Percentiles rank a stretch among this genome's conserved stretches.
These are phyloP conservation scores for Alethe castanea DNA, from an alignment of 2,113 vertebrate genomes.

Conservation along the genomic window DNA sequence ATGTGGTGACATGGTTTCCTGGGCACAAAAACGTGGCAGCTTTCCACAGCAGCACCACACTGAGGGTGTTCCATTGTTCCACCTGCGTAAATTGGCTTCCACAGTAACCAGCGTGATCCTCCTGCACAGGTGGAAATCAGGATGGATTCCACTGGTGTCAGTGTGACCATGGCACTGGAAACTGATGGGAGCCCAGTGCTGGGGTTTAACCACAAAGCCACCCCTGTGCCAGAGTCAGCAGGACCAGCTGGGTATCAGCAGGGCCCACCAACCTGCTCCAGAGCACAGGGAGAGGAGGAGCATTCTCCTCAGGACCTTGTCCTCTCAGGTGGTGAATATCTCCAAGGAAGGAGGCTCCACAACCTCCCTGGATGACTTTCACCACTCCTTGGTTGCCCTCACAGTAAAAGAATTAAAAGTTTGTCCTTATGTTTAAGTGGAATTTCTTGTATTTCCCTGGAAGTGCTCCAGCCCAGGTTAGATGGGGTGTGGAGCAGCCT, in stretches of 20 bases:
- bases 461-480: not conserved
- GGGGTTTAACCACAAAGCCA: rapidly evolving
- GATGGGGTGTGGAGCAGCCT: not conserved
- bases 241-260: rapidly evolving
- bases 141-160: not conserved
- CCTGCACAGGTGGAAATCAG: not conserved
- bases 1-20: not conserved
- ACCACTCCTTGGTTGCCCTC: not conserved
- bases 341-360: not conserved
- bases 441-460: not conserved
- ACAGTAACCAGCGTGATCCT: not conserved
- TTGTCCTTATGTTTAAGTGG: not conserved
- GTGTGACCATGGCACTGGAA: not conserved
- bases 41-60: not conserved
- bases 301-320: not conserved
- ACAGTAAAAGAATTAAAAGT: not conserved
- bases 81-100: not conserved
- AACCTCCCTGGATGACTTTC: not conserved
- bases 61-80: not conserved
- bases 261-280: not conserved
- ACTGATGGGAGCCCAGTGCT: not conserved
- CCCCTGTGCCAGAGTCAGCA: rapidly evolving
- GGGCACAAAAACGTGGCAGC: not conserved
- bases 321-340: not conserved
- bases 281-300: not conserved